phyloP scores from a whole-genome alignment of 2,888 invertebrate species.

The Lucinisca nassula region DNA sequence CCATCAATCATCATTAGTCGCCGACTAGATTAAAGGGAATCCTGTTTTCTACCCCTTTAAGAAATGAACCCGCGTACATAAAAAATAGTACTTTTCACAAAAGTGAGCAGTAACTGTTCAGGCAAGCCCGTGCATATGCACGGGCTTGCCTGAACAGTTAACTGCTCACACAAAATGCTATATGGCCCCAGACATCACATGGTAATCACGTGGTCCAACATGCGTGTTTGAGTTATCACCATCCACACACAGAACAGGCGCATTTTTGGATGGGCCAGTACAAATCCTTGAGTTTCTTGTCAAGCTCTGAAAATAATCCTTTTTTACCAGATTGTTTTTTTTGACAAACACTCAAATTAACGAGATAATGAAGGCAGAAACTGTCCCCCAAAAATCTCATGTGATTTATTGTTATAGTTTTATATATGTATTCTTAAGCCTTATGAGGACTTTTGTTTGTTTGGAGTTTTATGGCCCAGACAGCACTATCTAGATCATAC shows the following conservation, averaged over 20 bases:
- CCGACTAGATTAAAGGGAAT: background rate
- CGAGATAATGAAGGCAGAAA: background rate
- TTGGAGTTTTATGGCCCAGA: too few species aligned
- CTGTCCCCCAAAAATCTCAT: background rate
- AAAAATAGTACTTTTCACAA: too few species aligned
- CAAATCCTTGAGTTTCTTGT: background rate
- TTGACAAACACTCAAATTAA: background rate
- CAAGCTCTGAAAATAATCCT: background rate
- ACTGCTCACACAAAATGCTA: background rate
- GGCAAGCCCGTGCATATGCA: too few species aligned
- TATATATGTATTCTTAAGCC: background rate
- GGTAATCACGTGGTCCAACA: too few species aligned
- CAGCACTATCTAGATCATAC: too few species aligned
- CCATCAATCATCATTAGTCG: background rate
- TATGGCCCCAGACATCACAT: too few species aligned
- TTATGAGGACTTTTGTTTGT: background rate
- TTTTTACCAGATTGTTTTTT: background rate
- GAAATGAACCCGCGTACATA: too few species aligned
- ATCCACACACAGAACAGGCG: too few species aligned
- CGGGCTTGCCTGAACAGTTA: too few species aligned
- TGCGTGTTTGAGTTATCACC: too few species aligned
- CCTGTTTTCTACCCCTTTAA: background rate
- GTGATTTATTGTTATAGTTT: background rate
- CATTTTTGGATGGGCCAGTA: too few species aligned
- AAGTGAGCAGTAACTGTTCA: too few species aligned